phyloP scores from a whole-genome alignment of 2,797 vertebrate species.

The Enteromius argenteus region DNA sequence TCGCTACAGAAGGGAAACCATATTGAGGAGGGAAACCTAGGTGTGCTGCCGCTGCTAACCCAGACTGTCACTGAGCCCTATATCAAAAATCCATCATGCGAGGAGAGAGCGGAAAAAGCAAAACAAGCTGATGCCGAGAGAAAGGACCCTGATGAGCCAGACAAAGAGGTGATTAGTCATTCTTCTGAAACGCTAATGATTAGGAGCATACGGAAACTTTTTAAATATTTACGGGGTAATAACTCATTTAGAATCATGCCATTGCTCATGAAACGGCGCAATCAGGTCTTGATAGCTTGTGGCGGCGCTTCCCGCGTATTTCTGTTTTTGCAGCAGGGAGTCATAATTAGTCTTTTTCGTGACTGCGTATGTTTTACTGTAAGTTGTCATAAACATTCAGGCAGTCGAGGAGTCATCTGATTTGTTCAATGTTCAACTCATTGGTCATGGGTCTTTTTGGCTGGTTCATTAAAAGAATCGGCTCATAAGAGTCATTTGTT shows the following conservation, averaged over 20 bases:
- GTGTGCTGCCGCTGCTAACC: slow-evolving; percentile 61
- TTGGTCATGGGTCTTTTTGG: not conserved
- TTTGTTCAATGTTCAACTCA: not conserved
- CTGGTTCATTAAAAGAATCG: not conserved
- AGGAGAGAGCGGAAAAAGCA: slow-evolving; percentile 44
- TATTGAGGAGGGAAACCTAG: slow-evolving; percentile 68
- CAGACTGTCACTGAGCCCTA: slow-evolving; percentile 64
- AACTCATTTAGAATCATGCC: slow-evolving; percentile 73
- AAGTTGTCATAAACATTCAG: not conserved
- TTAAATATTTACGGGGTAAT: slow-evolving; percentile 81
- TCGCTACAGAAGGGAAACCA: slow-evolving; percentile 67
- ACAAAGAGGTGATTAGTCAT: slow-evolving; percentile 74
- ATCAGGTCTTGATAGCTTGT: slow-evolving; percentile 9
- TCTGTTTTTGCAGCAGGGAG: slow-evolving; percentile 16
- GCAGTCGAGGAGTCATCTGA: not conserved
- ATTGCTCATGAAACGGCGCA: slow-evolving; percentile 30
- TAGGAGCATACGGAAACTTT: slow-evolving; percentile 73
- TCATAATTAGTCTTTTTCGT: not conserved
- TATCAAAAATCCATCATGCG: slow-evolving; percentile 66
- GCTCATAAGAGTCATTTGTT: not conserved
- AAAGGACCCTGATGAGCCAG: slow-evolving; percentile 62
- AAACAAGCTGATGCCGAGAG: slow-evolving; percentile 61
- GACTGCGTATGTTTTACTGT: not conserved
- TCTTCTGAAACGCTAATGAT: slow-evolving; percentile 75
- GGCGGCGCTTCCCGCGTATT: not conserved